Evolutionary conservation across 2,113 vertebrate species (phyloP), one percentile per base, ranked within the genome.

Genomic region (Pogonocichla stellata): DNA sequence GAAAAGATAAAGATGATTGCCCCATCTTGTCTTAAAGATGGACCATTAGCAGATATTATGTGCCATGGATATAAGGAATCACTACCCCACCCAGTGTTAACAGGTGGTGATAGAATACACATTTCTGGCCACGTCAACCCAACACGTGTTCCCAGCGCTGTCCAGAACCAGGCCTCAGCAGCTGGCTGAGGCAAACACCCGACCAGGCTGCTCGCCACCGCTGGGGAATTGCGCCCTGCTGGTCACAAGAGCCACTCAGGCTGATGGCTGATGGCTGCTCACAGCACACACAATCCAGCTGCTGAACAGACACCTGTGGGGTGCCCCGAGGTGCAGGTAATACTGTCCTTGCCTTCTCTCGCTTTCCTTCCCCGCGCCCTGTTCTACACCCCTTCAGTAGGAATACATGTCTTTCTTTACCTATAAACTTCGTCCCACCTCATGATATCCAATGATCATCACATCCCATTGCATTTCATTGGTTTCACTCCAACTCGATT

Each of bases 271-370:
- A 3, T 36, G 5, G 20, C 56, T 50, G 73, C 45, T 12, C 13
- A 1, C 54, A 29, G 71, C 10, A 23, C 8, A 0, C 47, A 17
- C 4, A 0, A 7, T 18, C 58, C 36, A 2, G 28, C 6, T 28
- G 74, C 18, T 5, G 0, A 4, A 13, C 51, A 53, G 51, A 53
- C 51, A 53, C 24, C 23, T 2, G 1, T 9, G 28, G 17, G 23
- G 29, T 10, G 0, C 31, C 38, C 23, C 3, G 9, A 43, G 19
- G 33, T 11, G 33, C 61, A 12, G 3, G 25, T 23, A 45, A 29
- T 15, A 7, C 1, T 29, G 24, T 53, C 33, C 33, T 54, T 34
- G 25, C 31, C 48, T 24, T 42, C 33, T 34, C 38, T 25, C 4
- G 0, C 36, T 66, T 56, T 36, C 40, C 12, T 12, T 45, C 40